Percentiles rank a stretch among this genome's conserved stretches.
Conservation (phyloP, 1,140 invertebrate species). For the Telenomus remus region DNA sequence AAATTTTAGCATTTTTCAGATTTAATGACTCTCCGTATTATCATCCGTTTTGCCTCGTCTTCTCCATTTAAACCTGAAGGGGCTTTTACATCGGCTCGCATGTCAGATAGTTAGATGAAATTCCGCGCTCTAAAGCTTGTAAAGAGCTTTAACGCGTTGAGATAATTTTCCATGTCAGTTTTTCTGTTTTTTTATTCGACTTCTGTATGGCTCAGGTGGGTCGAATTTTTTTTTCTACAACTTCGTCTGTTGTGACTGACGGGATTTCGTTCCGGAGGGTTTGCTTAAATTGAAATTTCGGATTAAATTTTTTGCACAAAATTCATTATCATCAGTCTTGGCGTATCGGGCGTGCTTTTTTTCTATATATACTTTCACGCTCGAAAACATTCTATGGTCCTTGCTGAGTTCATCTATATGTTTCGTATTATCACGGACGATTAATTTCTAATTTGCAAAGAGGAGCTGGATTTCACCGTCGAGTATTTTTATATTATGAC, state of each 20-base stretch:
- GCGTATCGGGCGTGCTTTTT: no score
- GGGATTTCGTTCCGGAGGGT: no score
- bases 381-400: no score
- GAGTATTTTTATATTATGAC: constrained; percentile 45
- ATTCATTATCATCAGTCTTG: no score
- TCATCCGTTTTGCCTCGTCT: constrained; percentile 26
- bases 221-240: background rate
- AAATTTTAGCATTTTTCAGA: constrained; percentile 46
- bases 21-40: constrained; percentile 48
- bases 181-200: background rate
- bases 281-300: no score
- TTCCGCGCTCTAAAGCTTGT: constrained; percentile 2
- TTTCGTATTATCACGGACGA: background rate
- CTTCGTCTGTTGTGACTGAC: no score
- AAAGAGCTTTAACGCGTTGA: constrained; percentile 16
- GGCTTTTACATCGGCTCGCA: constrained; percentile 12
- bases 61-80: constrained; percentile 17
- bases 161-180: constrained; percentile 23
- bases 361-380: no score
- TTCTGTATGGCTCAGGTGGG: no score
- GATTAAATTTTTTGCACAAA: no score
- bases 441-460: constrained; percentile 44
- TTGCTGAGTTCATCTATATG: no score
- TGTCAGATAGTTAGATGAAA: constrained; percentile 19
- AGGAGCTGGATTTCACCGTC: constrained; percentile 23